Conservation (phyloP, 1,140 invertebrate genomes). For the Wiebesia pumilae region DNA sequence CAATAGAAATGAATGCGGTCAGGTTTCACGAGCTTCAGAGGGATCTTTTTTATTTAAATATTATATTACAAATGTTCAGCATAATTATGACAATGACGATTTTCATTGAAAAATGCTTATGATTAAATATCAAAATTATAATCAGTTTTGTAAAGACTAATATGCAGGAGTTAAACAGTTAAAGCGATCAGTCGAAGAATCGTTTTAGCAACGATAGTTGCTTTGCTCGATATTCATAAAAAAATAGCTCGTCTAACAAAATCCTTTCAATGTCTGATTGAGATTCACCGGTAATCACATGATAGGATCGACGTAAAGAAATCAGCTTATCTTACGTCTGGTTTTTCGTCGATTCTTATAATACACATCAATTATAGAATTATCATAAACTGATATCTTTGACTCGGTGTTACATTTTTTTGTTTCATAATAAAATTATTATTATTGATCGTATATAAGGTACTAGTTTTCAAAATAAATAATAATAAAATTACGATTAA, state of each 20-base stretch:
- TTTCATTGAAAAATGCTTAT: background rate
- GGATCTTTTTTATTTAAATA: no score
- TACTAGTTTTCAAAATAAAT: no score
- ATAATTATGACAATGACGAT: background rate
- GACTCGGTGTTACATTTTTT: background rate
- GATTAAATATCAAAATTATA: background rate
- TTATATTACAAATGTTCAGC: no score
- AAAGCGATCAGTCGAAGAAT: no score
- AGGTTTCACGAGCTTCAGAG: no score
- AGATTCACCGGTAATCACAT: background rate
- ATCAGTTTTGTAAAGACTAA: background rate
- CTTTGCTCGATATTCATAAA: background rate
- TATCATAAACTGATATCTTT: background rate
- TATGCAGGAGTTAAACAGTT: no score
- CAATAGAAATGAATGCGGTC: no score
- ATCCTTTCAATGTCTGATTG: background rate
- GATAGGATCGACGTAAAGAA: background rate
- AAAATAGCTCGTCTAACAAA: background rate
- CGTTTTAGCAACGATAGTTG: background rate
- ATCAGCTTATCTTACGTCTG: background rate
- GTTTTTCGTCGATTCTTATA: background rate
- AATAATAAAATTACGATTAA: no score
- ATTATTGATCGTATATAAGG: background rate
- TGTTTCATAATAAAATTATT: no score
- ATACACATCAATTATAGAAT: background rate